Conservation (phyloP, 2,797 vertebrate genomes). For the Trematocara caparti region DNA sequence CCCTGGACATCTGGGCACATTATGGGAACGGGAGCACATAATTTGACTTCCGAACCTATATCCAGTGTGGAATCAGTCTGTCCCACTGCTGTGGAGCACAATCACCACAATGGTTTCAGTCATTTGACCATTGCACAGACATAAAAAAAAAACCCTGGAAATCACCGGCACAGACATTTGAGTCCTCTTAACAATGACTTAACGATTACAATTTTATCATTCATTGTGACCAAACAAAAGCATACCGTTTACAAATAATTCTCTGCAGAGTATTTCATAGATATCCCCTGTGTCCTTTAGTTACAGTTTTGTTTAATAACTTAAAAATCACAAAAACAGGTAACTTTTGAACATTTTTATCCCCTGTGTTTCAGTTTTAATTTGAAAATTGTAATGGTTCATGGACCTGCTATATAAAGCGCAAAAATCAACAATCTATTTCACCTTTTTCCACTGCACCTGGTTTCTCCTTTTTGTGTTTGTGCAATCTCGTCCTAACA, state of each 20-base stretch:
- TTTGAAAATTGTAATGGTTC: neutral
- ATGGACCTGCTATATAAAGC: neutral
- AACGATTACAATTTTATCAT: neutral
- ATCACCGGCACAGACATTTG: neutral
- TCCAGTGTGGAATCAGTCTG: conserved; percentile 80
- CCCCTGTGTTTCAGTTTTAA: neutral
- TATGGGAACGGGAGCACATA: conserved; percentile 66
- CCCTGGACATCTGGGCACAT: conserved; percentile 82
- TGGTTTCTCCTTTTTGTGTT: conserved; percentile 92
- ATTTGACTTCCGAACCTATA: conserved; percentile 78
- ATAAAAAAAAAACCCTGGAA: neutral
- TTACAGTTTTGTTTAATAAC: neutral
- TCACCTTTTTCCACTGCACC: conserved; percentile 89
- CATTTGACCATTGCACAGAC: neutral
- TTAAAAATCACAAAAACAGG: neutral
- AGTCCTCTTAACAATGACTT: neutral
- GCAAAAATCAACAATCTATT: conserved; percentile 47
- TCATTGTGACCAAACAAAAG: neutral
- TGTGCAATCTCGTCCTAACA: conserved; percentile 88
- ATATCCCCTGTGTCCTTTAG: neutral
- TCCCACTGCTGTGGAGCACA: conserved; percentile 69
- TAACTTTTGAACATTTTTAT: neutral
- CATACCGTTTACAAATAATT: neutral
- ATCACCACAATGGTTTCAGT: neutral
- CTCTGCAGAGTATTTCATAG: neutral